Base-by-base conservation (phyloP, 64 coral and sea anemone genomes). In the Montipora cactus region DNA sequence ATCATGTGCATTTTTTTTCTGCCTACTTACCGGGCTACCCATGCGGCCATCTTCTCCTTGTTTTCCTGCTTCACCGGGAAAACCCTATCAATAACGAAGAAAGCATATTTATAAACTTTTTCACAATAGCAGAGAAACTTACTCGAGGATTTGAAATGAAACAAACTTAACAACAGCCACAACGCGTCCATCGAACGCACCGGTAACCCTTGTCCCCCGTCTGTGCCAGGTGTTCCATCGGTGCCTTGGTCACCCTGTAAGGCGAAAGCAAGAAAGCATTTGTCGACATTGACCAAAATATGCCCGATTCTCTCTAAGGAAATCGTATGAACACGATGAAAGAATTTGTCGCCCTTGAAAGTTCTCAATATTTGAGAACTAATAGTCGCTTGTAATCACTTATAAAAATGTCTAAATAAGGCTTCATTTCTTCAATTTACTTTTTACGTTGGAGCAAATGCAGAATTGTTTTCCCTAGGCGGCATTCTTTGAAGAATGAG, bases 221-320 rank as follows among this genome's bases (percentile, higher is more conserved):
- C 46, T 11, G 3, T 18, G 45, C 82, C 82, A n/a, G 5, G 16
- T 19, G 14, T 47, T 70, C 82, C 82, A 18, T 69, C 19, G 8
- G 82, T 44, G 11, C 82, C 82, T 8, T 19, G 64, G n/a, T 86
- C 82, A 5, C 82, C 82, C 82, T 86, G 4, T 71, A 21, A 4
- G 3, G 59, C 4, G 59, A 64, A 46, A 67, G 16, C 11, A 18
- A 67, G 19, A 12, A 25, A 23, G 13, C 7, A 71, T 7, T 18
- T 48, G 11, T 5, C 5, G 49, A 15, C 73, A 75, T 45, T 23
- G 28, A 28, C 28, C 28, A 28, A 28, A 28, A 28, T 28, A 28
- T 28, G 28, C 28, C 28, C 28, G 28, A 28, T 28, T 28, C 28
- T 28, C 28, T 28, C 28, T 28, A 28, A 28, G 28, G 28, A 28